Conservation (phyloP, 92 coral and sea anemone species). For the Nematostella vectensis region DNA sequence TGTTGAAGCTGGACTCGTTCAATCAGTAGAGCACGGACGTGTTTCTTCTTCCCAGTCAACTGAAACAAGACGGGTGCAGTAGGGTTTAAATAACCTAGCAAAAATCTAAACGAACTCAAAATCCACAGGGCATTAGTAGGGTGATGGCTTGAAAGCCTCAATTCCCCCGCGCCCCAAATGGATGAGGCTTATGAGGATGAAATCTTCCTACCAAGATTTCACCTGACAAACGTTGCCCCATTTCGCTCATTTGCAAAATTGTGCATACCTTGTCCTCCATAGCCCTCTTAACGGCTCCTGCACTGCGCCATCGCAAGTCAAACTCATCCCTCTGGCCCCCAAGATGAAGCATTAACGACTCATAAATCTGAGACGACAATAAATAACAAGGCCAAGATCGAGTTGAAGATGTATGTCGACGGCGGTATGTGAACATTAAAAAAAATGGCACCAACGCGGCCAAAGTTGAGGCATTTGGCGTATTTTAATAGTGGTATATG, state of each 20-base stretch:
- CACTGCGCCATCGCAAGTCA: constrained; percentile 92
- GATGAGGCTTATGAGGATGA: too few relatives aligned
- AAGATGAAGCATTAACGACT: constrained; percentile 67
- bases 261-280: constrained; percentile 90
- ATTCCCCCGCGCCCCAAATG: too few relatives aligned
- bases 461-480: too few relatives aligned
- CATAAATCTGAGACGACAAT: constrained; percentile 71
- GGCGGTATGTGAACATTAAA: not conserved
- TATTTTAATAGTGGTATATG: too few relatives aligned
- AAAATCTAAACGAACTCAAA: not conserved
- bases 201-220: too few relatives aligned
- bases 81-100: not conserved
- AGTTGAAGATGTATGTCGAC: not conserved
- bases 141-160: not conserved
- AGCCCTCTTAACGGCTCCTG: constrained; percentile 82
- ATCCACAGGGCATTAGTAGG: too few relatives aligned
- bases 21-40: constrained; percentile 83
- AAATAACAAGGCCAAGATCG: not conserved
- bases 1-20: constrained; percentile 96
- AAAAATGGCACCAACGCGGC: too few relatives aligned
- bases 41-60: constrained; percentile 89
- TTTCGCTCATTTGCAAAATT: too few relatives aligned
- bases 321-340: constrained; percentile 84
- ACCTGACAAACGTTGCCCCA: too few relatives aligned
- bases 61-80: constrained; percentile 16